Percentiles rank a stretch among this genome's conserved stretches.
Conservation (phyloP, 2,113 vertebrate genomes). For the Chascanopsetta lugubris region DNA sequence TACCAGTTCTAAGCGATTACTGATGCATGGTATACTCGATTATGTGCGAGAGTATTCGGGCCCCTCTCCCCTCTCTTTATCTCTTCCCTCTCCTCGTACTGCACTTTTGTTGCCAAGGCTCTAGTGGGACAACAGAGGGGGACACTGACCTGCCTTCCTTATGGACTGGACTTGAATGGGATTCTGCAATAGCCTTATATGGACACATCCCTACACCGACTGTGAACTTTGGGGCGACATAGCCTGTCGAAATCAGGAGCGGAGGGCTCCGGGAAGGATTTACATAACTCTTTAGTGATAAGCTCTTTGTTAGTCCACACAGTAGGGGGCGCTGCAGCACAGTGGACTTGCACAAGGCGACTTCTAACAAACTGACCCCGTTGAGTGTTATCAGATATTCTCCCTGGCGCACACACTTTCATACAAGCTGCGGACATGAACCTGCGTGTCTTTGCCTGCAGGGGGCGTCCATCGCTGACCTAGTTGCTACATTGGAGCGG, state of each 20-base stretch:
- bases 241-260: constrained; percentile 13
- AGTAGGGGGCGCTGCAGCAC: constrained; percentile 36
- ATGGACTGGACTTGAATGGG: constrained; percentile 45
- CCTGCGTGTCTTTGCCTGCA: constrained; percentile 52
- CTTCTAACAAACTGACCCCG: constrained; percentile 21
- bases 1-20: constrained; percentile 67
- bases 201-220: constrained; percentile 44
- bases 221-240: constrained; percentile 18
- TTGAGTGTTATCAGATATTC: constrained; percentile 22
- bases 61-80: constrained; percentile 28
- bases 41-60: constrained; percentile 60
- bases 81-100: constrained; percentile 34
- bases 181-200: constrained; percentile 66
- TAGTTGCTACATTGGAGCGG: constrained; percentile 27
- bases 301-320: constrained; percentile 13
- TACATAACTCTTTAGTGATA: constrained; percentile 30
- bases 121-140: constrained; percentile 32
- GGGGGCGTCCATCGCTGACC: constrained; percentile 22
- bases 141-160: constrained; percentile 61
- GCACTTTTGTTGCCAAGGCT: constrained; percentile 59
- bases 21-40: constrained; percentile 71
- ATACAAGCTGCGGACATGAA: constrained; percentile 58
- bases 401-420: constrained; percentile 45
- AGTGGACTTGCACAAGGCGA: constrained; percentile 41
- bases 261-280: constrained; percentile 37